A percentile compares a stretch with the other conserved stretches of the same genome.
phyloP scores from a whole-genome alignment of 2,113 vertebrate genomes.

The Hiodon alosoides region DNA sequence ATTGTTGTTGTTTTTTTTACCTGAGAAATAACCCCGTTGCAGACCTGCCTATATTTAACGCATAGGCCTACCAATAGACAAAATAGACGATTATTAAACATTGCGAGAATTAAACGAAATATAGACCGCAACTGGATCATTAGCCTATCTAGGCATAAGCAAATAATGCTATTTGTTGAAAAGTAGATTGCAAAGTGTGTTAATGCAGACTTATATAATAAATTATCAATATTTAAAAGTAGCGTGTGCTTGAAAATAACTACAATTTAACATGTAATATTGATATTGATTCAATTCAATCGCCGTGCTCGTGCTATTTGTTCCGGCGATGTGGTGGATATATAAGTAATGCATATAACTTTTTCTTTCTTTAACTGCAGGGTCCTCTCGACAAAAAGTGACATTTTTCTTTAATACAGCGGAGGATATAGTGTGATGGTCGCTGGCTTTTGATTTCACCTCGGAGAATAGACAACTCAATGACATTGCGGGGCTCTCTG shows the following conservation, averaged over 20 bases:
- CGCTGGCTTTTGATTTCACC: conserved; percentile 40
- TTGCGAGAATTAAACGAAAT: no score
- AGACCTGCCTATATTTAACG: neutral
- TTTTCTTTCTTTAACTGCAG: neutral
- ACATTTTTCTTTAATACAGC: neutral
- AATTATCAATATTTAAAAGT: no score
- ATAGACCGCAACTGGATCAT: no score
- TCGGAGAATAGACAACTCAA: conserved; percentile 33
- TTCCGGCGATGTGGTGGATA: no score
- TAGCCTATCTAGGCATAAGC: no score
- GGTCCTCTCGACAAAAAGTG: neutral
- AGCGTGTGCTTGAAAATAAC: no score
- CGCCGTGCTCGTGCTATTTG: no score
- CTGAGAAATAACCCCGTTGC: neutral
- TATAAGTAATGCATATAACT: neutral
- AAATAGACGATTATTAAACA: neutral
- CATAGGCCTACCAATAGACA: neutral
- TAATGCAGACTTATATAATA: no score
- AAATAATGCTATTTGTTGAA: no score
- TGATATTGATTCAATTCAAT: no score
- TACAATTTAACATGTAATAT: no score
- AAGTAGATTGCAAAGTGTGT: no score
- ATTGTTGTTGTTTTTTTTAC: neutral
- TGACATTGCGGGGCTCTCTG: conserved; percentile 30
- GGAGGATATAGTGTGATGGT: conserved; percentile 46